phyloP scores from a whole-genome alignment of 2,888 invertebrate species.

The Lacanobia wlatinum region DNA sequence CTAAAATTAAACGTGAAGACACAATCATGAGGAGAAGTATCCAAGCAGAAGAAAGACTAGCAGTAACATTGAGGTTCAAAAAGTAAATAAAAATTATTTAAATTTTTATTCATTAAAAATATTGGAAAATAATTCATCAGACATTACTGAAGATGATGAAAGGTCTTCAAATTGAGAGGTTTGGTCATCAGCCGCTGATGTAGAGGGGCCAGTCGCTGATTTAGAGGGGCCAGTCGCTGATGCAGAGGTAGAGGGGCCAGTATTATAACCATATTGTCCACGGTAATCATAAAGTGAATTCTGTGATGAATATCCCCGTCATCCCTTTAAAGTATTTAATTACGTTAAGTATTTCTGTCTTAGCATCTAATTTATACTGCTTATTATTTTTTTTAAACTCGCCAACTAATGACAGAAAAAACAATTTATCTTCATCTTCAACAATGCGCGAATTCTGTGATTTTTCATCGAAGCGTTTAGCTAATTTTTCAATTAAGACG shows the following conservation, averaged over 20 bases:
- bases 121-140: conserved; percentile 52
- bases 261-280: conserved; percentile 47
- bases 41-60: conserved; percentile 33
- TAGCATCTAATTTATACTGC: conserved; percentile 59
- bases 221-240: too few species aligned
- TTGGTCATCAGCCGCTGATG: conserved; percentile 55
- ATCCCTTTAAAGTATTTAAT: conserved; percentile 60
- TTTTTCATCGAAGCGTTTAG: not conserved
- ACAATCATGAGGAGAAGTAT: too few species aligned
- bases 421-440: not conserved
- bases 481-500: not conserved
- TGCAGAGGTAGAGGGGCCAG: conserved; percentile 20
- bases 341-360: conserved; percentile 21
- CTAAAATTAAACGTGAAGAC: too few species aligned
- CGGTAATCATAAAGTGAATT: conserved; percentile 21
- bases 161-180: conserved; percentile 57
- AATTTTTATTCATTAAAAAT: conserved; percentile 60
- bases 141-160: conserved; percentile 57
- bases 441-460: not conserved
- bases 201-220: too few species aligned
- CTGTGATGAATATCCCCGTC: conserved; percentile 51
- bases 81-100: conserved; percentile 1
- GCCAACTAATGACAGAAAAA: not conserved
- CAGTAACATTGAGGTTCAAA: conserved; percentile 54
- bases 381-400: conserved; percentile 38